These are phyloP conservation scores for Arothron firmamentum DNA, from an alignment of 2,113 vertebrate genomes.

Conservation along the genomic window DNA sequence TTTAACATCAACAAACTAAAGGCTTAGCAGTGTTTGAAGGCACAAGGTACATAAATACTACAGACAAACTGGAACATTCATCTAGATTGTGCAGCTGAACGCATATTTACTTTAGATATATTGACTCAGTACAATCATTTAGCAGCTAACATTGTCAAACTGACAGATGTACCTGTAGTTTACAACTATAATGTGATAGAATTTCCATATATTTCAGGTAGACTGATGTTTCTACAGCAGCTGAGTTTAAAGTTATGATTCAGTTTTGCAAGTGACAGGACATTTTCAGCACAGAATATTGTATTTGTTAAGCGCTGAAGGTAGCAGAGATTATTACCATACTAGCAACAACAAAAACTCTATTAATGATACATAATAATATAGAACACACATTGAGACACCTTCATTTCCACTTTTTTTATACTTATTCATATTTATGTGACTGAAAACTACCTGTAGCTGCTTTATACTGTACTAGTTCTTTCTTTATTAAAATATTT, in stretches of 20 bases:
- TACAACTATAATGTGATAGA: background rate
- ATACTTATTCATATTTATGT: too few species aligned
- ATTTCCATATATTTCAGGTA: background rate
- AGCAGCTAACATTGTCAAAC: conserved; percentile 35
- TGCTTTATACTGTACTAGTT: too few species aligned
- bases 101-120: conserved; percentile 10
- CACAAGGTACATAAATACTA: conserved; percentile 35
- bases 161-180: conserved; percentile 19
- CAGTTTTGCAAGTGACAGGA: too few species aligned
- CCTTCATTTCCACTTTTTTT: too few species aligned
- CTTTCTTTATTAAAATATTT: too few species aligned
- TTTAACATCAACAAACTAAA: conserved; percentile 19
- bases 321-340: too few species aligned
- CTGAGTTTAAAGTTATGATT: background rate
- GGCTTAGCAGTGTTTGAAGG: conserved; percentile 46
- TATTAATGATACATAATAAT: too few species aligned
- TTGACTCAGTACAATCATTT: conserved; percentile 31
- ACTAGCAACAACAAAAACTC: too few species aligned
- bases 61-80: conserved; percentile 16
- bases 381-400: too few species aligned
- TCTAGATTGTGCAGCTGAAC: conserved; percentile 24
- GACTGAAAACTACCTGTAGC: too few species aligned
- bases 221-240: conserved; percentile 14
- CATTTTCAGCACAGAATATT: too few species aligned
- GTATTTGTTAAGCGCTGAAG: too few species aligned